Evolutionary conservation across 2,113 vertebrate species (phyloP).

Genomic region (Phalacrocorax pelagicus): DNA sequence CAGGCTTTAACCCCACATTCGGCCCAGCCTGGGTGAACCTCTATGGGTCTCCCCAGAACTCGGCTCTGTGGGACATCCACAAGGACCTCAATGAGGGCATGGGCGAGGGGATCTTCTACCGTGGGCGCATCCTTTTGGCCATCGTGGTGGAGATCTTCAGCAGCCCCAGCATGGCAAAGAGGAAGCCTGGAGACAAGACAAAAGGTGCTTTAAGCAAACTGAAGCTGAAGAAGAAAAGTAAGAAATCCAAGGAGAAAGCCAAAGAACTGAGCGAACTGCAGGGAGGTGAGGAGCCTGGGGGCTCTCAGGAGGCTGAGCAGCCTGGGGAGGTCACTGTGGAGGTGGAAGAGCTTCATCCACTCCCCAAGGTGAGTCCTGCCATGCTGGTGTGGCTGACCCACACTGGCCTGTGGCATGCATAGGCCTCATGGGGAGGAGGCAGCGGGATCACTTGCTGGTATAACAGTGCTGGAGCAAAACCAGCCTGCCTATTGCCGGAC

Average conservation of each 20-base stretch:
- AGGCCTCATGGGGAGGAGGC: background rate
- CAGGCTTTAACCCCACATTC: conserved; percentile 90
- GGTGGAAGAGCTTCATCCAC: conserved; percentile 86
- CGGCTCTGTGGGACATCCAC: conserved; percentile 81
- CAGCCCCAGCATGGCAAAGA: conserved; percentile 69
- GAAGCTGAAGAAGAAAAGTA: conserved; percentile 82
- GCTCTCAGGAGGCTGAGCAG: conserved; percentile 66
- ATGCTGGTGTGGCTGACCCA: background rate
- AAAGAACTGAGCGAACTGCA: conserved; percentile 38
- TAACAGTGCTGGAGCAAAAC: background rate
- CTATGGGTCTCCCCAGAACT: conserved; percentile 89
- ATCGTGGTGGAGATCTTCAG: conserved; percentile 82
- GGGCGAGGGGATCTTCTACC: conserved; percentile 88
- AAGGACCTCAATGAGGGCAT: conserved; percentile 87
- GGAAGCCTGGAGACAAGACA: conserved; percentile 25
- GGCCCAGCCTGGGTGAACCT: conserved; percentile 91
- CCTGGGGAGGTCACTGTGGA: conserved; percentile 85
- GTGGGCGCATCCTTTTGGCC: conserved; percentile 84
- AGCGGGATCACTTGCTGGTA: background rate
- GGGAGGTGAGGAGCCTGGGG: conserved; percentile 16
- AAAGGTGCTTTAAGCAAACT: conserved; percentile 77
- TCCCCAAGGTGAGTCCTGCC: conserved; percentile 80
- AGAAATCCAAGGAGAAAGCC: conserved; percentile 76
- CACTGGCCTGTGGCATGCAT: fast-evolving
- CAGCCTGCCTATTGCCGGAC: background rate